Evolutionary conservation across 2,797 vertebrate genomes (phyloP), one percentile per base, ranked within the genome.

Genomic region (Leuciscus waleckii): DNA sequence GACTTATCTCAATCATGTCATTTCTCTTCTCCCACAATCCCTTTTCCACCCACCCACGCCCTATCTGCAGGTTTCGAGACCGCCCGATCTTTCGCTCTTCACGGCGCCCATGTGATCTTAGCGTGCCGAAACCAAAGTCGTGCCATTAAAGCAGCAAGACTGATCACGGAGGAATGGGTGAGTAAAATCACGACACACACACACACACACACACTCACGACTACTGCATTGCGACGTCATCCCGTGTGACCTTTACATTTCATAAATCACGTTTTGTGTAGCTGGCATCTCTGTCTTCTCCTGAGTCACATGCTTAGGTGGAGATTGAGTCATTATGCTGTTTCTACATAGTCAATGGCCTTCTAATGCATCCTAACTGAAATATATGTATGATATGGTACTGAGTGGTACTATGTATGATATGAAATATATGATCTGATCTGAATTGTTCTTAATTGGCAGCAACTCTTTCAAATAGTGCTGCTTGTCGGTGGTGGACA

Each of bases 81-180:
- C 0, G 97, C 98, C 1, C 97, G 96, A 90, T 97, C 98, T 82
- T 97, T 99, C 35, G 97, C 98, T 61, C 96, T 99, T 71, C 98
- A 99, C 0, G 98, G 98, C 9, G 97, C 98, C 0, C 93, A 95
- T 0, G 97, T 99, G 78, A 96, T 99, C 94, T 92, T 99, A 90
- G 98, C 97, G 9, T 99, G 98, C 89, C 95, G 98, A 70, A 97
- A 97, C 78, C 87, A 92, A 84, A 90, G 93, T 7, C 95, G 95
- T 89, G 97, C 95, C 86, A 94, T 2, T 9, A 97, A 97, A 11
- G 98, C 98, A 0, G 95, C 93, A 9, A 93, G 91, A 29, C 91
- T 92, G 87, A 98, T 99, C 89, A 93, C 96, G 73, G 91, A 92
- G 85, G 98, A 99, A 54, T 99, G 98, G 98, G 98, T 99, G 88